Conservation (phyloP, 2,113 vertebrate genomes). For the Maccullochella peelii region DNA sequence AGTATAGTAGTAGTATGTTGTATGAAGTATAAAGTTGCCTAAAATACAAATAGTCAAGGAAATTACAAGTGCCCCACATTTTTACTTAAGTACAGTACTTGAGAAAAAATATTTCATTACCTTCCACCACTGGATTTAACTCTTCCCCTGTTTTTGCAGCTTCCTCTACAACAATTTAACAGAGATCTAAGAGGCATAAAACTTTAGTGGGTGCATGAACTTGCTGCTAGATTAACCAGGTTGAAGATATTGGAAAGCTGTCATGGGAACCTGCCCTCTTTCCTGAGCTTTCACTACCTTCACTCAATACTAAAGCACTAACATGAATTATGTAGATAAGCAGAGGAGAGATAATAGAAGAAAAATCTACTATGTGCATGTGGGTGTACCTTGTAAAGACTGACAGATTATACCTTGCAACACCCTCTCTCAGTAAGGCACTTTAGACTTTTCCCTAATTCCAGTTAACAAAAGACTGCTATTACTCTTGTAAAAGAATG, state of each 20-base stretch:
- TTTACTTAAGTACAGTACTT: background rate
- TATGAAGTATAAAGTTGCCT: background rate
- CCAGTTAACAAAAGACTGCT: constrained; percentile 40
- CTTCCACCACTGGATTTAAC: background rate
- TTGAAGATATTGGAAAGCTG: constrained; percentile 61
- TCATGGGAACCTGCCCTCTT: constrained; percentile 46
- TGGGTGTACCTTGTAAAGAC: constrained; percentile 47
- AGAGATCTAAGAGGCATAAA: constrained; percentile 29
- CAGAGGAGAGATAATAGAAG: constrained; percentile 50
- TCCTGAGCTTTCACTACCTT: constrained; percentile 35
- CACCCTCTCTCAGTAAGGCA: constrained; percentile 26
- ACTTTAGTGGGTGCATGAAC: constrained; percentile 36
- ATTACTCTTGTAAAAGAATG: constrained; percentile 47
- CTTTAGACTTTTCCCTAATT: constrained; percentile 31
- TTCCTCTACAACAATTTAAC: constrained; percentile 21
- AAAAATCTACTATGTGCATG: constrained; percentile 32
- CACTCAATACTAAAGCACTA: constrained; percentile 37
- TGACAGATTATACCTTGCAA: constrained; percentile 37
- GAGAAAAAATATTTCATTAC: background rate
- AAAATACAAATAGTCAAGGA: background rate
- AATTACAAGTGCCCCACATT: background rate
- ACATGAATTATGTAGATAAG: constrained; percentile 64
- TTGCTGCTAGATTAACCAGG: constrained; percentile 50
- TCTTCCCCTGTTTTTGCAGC: background rate
- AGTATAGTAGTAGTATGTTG: background rate